Evolutionary conservation across 1,140 invertebrate genomes (phyloP).

Genomic region (Delia radicum): DNA sequence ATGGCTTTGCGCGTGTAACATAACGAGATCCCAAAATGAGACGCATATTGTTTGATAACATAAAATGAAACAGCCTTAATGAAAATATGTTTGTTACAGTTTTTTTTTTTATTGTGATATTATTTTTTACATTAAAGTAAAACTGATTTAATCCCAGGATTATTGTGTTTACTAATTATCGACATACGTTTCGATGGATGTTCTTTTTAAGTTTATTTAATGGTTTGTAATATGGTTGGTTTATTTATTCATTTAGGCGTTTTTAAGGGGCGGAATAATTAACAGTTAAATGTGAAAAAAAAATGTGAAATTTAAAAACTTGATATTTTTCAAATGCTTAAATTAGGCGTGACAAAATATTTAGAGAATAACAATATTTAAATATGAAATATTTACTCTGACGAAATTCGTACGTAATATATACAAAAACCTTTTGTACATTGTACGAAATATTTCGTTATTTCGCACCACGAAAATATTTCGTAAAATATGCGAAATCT

Average conservation of each 20-base stretch:
- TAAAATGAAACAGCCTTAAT: background rate
- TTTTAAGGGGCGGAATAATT: background rate
- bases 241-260: background rate
- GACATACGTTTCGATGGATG: background rate
- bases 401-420: no score
- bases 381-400: no score
- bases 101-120: background rate
- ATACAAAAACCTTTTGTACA: no score
- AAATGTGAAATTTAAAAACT: no score
- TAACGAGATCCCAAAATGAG: slow-evolving; percentile 26
- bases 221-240: slow-evolving; percentile 15
- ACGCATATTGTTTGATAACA: slow-evolving; percentile 11
- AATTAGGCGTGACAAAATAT: background rate
- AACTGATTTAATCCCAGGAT: slow-evolving; percentile 13
- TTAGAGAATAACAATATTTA: no score
- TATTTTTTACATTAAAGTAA: background rate
- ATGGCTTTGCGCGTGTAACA: slow-evolving; percentile 31
- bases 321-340: no score
- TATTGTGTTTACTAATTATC: slow-evolving; percentile 18
- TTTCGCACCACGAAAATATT: no score
- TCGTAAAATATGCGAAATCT: no score
- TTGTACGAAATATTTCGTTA: no score
- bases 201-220: slow-evolving; percentile 8
- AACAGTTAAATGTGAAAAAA: no score
- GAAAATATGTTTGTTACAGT: background rate